Evolutionary conservation across 2,113 vertebrate genomes (phyloP).

Genomic region (Suricata suricatta): DNA sequence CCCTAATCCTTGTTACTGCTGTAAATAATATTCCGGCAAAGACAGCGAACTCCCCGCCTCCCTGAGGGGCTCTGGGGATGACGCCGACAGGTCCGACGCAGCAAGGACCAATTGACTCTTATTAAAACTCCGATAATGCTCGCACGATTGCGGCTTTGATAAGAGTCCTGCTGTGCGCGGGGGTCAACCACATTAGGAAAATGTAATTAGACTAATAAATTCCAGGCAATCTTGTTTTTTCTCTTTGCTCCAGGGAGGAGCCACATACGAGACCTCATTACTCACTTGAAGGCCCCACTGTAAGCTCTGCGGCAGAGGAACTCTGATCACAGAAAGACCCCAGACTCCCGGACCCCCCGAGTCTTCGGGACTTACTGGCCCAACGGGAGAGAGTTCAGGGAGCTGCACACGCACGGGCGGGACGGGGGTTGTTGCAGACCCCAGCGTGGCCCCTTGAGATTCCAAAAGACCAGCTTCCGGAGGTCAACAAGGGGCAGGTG

Average conservation of each 20-base stretch:
- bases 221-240: slow-evolving; percentile 27
- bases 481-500: accelerated
- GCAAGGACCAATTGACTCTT: slow-evolving; percentile 70
- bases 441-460: background rate
- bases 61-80: background rate
- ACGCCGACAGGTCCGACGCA: background rate
- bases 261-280: background rate
- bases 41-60: slow-evolving; percentile 30
- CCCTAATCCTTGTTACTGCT: slow-evolving; percentile 68
- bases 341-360: accelerated
- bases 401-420: background rate
- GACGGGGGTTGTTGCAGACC: accelerated
- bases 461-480: background rate
- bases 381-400: background rate
- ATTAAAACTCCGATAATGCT: slow-evolving; percentile 69
- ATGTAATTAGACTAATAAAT: slow-evolving; percentile 83
- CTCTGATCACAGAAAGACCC: background rate
- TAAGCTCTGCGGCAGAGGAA: background rate
- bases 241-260: background rate
- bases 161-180: slow-evolving; percentile 20
- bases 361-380: background rate
- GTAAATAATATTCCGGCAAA: slow-evolving; percentile 69
- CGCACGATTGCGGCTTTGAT: slow-evolving; percentile 71
- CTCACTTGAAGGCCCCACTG: accelerated
- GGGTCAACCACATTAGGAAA: slow-evolving; percentile 80